Base-by-base conservation (phyloP, 2,113 vertebrate species). In the Oenanthe oenanthe region DNA sequence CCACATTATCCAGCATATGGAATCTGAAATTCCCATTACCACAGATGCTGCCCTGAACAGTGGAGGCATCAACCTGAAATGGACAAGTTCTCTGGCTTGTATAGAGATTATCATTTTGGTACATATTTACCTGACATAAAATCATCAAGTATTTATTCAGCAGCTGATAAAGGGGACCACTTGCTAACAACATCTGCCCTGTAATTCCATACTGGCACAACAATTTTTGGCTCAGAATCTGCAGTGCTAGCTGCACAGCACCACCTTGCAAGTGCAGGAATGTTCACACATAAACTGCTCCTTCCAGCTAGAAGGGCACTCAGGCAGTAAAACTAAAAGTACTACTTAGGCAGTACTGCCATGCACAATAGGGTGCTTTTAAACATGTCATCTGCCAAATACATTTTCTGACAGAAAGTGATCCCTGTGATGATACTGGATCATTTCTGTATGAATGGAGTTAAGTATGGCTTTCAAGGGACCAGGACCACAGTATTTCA, bases 361-460 rank as follows among this genome's bases (percentile, higher is more conserved):
- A 36, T 10, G 43, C 67, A 77, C 60, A 22, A 47, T 4, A 53
- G 78, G 50, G 9, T 60, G 31, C 74, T 83, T 45, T 82, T 22
- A 76, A 95, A 95, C 24, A 15, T 86, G 92, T 93, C 93, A 81
- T 48, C 90, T 93, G 87, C 85, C 95, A 81, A 51, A 42, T 12
- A 45, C 25, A 58, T 70, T 92, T 93, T 78, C 43, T 89, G 90
- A 86, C 70, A 92, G 93, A 88, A 96, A 79, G 95, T 47, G 67
- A 95, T 96, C 90, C 91, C 93, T 96, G 96, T 87, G 87, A 94
- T 53, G 91, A 97, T 95, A 88, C 80, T 42, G 93, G 84, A 95
- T 97, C 93, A 97, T 95, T 70, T 95, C 95, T 96, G 25, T 95
- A 84, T 88, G 94, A 95, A 95, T 92, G 65, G 83, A 93, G 81